Base-by-base conservation (phyloP, 2,797 vertebrate genomes). In the Gobio occitaniae region DNA sequence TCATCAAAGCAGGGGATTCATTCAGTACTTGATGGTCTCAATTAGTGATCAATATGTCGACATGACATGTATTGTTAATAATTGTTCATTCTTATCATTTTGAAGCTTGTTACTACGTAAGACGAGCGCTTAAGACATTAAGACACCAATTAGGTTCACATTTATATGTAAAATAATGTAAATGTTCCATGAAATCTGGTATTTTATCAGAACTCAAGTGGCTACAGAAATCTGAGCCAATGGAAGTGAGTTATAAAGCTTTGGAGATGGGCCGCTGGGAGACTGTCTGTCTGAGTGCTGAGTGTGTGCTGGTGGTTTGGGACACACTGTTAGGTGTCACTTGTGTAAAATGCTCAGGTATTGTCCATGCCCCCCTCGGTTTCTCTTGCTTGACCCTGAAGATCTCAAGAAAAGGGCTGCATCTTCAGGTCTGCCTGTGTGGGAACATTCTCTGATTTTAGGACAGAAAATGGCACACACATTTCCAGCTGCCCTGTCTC, bases 361-460 rank as follows among this genome's bases (percentile, higher is more conserved):
- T 87, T 70, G 77, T 77, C 15, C 17, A 7, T 41, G 59, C 21
- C 82, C 74, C 68, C 25, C 69, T 47, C 16, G 8, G 6, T 41
- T 52, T 54, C 36, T 61, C 54, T 59, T 4, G 25, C 36, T 69
- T 69, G 71, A 86, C 84, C 86, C 56, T 48, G 9, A 15, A 72
- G 65, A 81, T 47, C 71, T 78, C 78, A 15, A 13, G 19, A 52
- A 78, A 83, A 41, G 54, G 10, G 61, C 65, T 80, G 63, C 56
- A 68, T 83, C 72, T 72, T 70, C 71, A 25, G 63, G 56, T 83
- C 72, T 72, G 11, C 47, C 54, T 21, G 69, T 78, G 78, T 75
- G 56, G 36, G 77, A 86, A 83, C 71, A 77, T 78, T 80, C 29
- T 84, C 38, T 63, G 56, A 87, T 87, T 86, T 82, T 77, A 78